Evolutionary conservation across 1,140 invertebrate genomes (phyloP).

Genomic region (Lamellibrachia luymesi): DNA sequence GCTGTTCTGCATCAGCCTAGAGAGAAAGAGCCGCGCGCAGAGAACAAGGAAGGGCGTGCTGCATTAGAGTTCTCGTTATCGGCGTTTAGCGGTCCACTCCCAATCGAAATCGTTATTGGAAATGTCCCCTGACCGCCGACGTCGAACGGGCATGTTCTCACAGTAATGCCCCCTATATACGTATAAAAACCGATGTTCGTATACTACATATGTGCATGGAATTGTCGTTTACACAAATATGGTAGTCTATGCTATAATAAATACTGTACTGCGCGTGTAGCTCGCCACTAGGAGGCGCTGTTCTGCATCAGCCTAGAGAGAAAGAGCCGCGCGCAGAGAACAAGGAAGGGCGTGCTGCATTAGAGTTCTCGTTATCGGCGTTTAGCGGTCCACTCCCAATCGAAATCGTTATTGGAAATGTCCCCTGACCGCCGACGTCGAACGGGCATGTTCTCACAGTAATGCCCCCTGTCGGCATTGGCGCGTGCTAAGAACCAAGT

Average conservation of each 20-base stretch:
- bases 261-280: not conserved
- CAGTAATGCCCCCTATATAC: not conserved
- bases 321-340: too few relatives aligned
- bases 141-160: not conserved
- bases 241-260: not conserved
- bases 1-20: not conserved
- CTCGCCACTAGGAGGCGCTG: not conserved
- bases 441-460: not conserved
- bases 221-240: too few relatives aligned
- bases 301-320: not conserved
- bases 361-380: not conserved
- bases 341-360: not conserved
- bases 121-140: not conserved
- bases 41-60: too few relatives aligned
- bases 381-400: not conserved
- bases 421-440: not conserved
- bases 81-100: not conserved
- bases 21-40: not conserved
- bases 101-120: not conserved
- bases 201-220: too few relatives aligned
- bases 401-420: not conserved
- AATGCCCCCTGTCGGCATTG: not conserved
- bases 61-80: not conserved
- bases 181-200: too few relatives aligned
- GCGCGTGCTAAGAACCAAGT: not conserved